Percentiles rank a stretch among this genome's conserved stretches.
Conservation (phyloP, 2,113 vertebrate genomes). For the Centrocercus urophasianus region DNA sequence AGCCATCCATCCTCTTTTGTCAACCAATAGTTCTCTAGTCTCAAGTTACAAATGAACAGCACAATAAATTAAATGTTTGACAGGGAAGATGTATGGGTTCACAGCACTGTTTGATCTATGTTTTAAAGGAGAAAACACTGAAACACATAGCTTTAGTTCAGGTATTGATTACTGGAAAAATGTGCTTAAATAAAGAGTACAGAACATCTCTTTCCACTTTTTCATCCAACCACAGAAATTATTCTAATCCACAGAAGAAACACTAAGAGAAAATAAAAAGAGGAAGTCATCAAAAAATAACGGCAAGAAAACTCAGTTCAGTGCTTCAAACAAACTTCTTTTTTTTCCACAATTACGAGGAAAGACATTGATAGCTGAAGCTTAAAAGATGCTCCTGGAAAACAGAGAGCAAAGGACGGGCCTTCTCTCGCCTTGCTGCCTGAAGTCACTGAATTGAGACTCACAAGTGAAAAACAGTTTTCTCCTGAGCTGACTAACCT, state of each 20-base stretch:
- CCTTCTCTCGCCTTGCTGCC: background rate
- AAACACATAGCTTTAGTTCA: slow-evolving; percentile 50
- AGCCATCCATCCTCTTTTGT: slow-evolving; percentile 66
- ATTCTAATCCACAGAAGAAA: slow-evolving; percentile 43
- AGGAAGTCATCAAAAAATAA: background rate
- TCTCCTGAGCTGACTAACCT: background rate
- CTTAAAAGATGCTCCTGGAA: slow-evolving; percentile 27
- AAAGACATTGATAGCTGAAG: slow-evolving; percentile 1
- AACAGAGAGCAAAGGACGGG: slow-evolving; percentile 9
- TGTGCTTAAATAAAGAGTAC: slow-evolving; percentile 44
- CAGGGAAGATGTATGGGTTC: slow-evolving; percentile 55
- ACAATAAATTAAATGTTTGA: slow-evolving; percentile 75
- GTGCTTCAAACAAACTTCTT: background rate
- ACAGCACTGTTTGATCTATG: slow-evolving; percentile 50
- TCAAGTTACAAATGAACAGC: slow-evolving; percentile 66
- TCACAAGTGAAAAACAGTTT: background rate
- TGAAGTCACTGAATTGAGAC: background rate
- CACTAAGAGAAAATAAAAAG: background rate
- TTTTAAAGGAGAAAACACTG: slow-evolving; percentile 62
- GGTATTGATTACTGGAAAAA: slow-evolving; percentile 39
- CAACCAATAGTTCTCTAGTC: slow-evolving; percentile 58
- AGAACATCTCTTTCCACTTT: background rate
- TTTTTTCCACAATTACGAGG: slow-evolving; percentile 20
- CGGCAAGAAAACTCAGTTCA: background rate
- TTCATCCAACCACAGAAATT: background rate